Conservation (phyloP, 2,888 invertebrate genomes). For the Trachelus tabidus region DNA sequence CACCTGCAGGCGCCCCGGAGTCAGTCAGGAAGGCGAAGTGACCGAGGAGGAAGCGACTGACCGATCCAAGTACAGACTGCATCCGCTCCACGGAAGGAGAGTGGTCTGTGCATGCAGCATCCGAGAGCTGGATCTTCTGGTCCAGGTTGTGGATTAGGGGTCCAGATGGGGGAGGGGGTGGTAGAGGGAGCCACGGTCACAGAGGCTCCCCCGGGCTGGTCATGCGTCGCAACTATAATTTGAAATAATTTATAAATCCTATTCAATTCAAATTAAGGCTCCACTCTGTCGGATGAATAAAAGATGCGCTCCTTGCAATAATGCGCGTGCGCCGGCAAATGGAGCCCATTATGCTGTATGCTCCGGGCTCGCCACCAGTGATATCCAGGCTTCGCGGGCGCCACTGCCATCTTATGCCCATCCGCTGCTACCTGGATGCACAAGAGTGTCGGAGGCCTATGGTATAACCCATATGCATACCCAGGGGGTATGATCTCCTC, state of each 20-base stretch:
- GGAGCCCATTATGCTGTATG: constrained; percentile 25
- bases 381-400: neutral
- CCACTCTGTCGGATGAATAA: constrained; percentile 67
- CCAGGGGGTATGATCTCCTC: neutral
- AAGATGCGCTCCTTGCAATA: constrained; percentile 58
- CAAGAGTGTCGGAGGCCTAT: neutral
- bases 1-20: constrained; percentile 6
- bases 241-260: constrained; percentile 67
- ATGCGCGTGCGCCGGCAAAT: constrained; percentile 54
- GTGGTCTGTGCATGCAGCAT: neutral
- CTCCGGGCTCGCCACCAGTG: constrained; percentile 1
- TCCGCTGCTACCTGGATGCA: neutral
- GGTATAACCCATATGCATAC: neutral
- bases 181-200: constrained; percentile 1
- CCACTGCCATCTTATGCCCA: neutral
- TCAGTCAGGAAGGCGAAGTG: neutral
- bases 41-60: neutral
- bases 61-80: neutral
- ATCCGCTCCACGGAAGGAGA: neutral
- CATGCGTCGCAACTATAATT: constrained; percentile 65
- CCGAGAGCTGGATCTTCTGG: neutral
- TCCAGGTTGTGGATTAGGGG: neutral
- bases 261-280: constrained; percentile 67
- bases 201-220: constrained; percentile 40
- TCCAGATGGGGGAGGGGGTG: neutral